Evolutionary conservation across 2,888 invertebrate genomes (phyloP), one percentile per base, ranked within the genome.

Genomic region (Teinopalpus imperialis): DNA sequence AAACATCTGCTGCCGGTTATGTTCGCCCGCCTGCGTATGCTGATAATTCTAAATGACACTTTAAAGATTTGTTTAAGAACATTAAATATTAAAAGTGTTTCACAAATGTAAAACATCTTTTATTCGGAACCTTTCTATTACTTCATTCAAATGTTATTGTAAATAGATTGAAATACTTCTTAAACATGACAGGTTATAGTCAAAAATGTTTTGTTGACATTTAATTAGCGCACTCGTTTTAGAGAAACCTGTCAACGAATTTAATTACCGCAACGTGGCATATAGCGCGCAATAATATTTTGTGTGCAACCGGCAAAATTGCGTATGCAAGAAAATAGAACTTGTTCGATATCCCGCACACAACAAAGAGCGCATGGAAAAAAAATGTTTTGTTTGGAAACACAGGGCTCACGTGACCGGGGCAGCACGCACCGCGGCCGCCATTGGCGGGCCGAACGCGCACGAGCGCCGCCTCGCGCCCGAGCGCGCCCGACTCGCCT

Each of bases 321-420:
- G 8, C 10, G 68, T 65, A 66, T 67, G 63, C 58, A 67, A 68
- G 54, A 63, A 66, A 59, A 61, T 59, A 51, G 55, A 64, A 62
- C 60, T 65, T 61, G 59, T 53, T 61, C 58, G 63, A 61, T 61
- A 63, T 54, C 20, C 30, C 18, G 20, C 26, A 16, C 20, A 26
- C 31, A 49, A 50, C 49, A 51, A 45, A 51, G 39, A 51, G 53
- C 52, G 53, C 46, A 43, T 44, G 48, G 76, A 82, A 82, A 83
- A n/a, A n/a, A 85, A 81, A 78, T 91, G 91, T 91, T 91, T 92
- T 91, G 91, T 92, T 91, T 91, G 90, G 88, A 90, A 91, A 92
- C 92, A 92, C 90, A 91, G 90, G 90, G 91, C 91, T 92, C 92
- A 92, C 92, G 92, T 92, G 92, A 92, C 91, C 88, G 81, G 83